These are phyloP conservation scores for Lacanobia oleracea DNA, from an alignment of 2,888 invertebrate species.

Conservation along the genomic window DNA sequence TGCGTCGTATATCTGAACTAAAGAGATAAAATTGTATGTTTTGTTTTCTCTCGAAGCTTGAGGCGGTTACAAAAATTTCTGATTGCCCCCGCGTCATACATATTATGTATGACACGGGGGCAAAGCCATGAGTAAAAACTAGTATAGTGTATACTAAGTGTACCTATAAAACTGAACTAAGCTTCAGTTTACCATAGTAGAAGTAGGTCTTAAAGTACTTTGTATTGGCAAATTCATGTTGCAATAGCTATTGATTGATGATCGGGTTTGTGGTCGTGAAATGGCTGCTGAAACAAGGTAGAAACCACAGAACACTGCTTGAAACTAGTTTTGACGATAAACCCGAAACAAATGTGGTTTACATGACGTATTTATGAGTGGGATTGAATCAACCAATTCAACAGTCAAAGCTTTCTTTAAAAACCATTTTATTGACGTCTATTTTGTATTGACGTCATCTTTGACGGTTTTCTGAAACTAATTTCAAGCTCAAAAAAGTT, in stretches of 20 bases:
- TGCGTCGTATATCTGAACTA: constrained; percentile 22
- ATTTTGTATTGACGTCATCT: not conserved
- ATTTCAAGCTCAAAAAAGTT: not conserved
- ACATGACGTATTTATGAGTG: constrained; percentile 8
- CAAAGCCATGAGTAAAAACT: not conserved
- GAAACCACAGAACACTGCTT: constrained; percentile 25
- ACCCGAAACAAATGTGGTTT: constrained; percentile 16
- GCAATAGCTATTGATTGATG: not conserved
- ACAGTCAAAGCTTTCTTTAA: constrained; percentile 5
- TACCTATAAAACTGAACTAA: not conserved
- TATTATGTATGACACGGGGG: no score
- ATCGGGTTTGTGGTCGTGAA: constrained; percentile 2
- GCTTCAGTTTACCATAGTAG: not conserved
- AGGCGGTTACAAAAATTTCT: not conserved
- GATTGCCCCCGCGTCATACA: not conserved
- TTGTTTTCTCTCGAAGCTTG: not conserved
- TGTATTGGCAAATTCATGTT: constrained; percentile 1
- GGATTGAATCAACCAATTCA: constrained; percentile 12
- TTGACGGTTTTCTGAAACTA: not conserved
- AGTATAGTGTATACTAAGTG: not conserved
- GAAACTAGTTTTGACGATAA: constrained; percentile 11
- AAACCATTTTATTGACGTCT: not conserved
- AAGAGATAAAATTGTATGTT: not conserved
- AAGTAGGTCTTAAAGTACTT: not conserved
- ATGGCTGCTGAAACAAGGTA: not conserved